Evolutionary conservation across 2,888 invertebrate species (phyloP), one percentile per base, ranked within the genome.

Genomic region (Polyploca ridens): DNA sequence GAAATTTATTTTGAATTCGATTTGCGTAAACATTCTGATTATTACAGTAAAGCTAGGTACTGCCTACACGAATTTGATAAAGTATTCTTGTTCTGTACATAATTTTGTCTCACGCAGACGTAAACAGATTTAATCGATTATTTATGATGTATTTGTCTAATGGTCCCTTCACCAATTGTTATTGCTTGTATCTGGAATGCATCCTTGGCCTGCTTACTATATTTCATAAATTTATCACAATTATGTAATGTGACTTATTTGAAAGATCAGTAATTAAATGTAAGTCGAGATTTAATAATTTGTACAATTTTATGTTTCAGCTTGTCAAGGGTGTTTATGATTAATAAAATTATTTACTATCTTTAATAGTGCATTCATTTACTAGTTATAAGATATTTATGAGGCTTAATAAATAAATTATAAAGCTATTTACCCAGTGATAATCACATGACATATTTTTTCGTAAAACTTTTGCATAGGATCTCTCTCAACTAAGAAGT

Each of bases 21-120:
- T 90, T 90, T 84, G 86, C 88, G 88, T 90, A 87, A 88, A 88
- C 79, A 85, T 82, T 68, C 74, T 73, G 67, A 70, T 74, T 70
- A 76, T 74, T 59, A 38, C 54, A 54, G 63, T 63, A 59, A 67
- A 62, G 58, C 58, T 63, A 7, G 35, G 7, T 35, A 57, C 70
- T 74, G 64, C 73, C 73, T 76, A 77, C 76, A 77, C 73, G 71
- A 66, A 67, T 71, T 71, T 74, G 79, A 79, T 75, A 78, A 69
- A 76, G 71, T 75, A 72, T 73, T 69, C 70, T 68, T 69, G 72
- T 69, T 72, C 69, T 69, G 68, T 72, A 74, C 75, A 82, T 83
- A 79, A 84, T 77, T 81, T 82, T 78, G 81, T 79, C 79, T 74
- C 72, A 75, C 70, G 72, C 71, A 69, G 78, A 79, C 79, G 71